Base-by-base conservation (phyloP, 1,140 invertebrate genomes). In the Elymnias hypermnestra region DNA sequence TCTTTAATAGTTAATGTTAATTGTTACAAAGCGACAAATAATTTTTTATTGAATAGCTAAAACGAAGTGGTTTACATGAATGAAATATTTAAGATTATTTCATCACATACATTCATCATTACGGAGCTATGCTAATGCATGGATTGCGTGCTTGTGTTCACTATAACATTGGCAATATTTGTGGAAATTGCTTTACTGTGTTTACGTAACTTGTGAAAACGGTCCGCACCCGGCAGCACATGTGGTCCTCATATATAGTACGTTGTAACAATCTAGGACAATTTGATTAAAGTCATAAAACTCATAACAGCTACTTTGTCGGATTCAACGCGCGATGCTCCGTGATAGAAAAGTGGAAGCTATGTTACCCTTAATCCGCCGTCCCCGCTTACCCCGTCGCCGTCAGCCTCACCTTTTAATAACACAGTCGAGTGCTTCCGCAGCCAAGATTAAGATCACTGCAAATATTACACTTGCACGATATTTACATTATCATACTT, bases 201-300 rank as follows among this genome's bases (percentile, higher is more conserved):
- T 45, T 33, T 40, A 36, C 43, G 48, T 33, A 23, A 36, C 33
- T 50, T 19, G 44, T 38, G 31, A 36, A 58, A 69, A 57, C 48
- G 51, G 66, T 60, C 74, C 64, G 71, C 71, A 69, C 63, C 56
- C 59, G 49, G 63, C 26, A 1, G 8, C 43, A 41, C 43, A 41
- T 44, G 31, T 46, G 47, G 22, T 26, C 15, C n/a, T 15, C 28
- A 12, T 15, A 15, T 15, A 22, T 10, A 5, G 19, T 18, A 10
- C n/a, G n/a, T 42, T 22, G 7, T 22, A 75, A 69, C 60, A 59
- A 4, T 21, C 29, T 29, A 9, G n/a, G 15, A 33, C 29, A 67
- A 72, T 48, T 81, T 78, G 70, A 81, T 81, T 78, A 81, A 81
- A 78, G 54, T 76, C 73, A 72, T 78, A 76, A 76, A 81, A 72